Evolutionary conservation across 2,888 invertebrate genomes (phyloP).

Genomic region (Ptilodon capucinus): DNA sequence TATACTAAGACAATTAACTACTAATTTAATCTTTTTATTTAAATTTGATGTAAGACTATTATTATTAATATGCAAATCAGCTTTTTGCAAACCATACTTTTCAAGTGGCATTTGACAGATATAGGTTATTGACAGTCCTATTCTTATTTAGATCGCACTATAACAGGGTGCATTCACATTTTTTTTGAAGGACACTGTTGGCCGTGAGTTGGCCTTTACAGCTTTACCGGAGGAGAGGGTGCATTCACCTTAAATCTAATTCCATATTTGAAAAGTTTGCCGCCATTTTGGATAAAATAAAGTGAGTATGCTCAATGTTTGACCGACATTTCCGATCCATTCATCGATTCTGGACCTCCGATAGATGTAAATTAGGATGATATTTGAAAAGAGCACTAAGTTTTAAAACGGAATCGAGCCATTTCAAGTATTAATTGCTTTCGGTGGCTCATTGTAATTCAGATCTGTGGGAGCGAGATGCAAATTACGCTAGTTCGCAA

Average conservation of each 20-base stretch:
- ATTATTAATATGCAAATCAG: too few species aligned
- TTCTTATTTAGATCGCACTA: too few species aligned
- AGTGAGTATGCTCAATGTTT: not conserved
- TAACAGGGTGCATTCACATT: too few species aligned
- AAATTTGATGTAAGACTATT: too few species aligned
- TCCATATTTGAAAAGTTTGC: not conserved
- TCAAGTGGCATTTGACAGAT: too few species aligned
- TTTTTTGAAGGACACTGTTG: too few species aligned
- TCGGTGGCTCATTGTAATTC: conserved; percentile 79
- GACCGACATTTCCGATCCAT: conserved; percentile 14
- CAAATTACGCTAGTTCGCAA: conserved; percentile 76
- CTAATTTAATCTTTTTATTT: too few species aligned
- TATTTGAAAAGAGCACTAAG: conserved; percentile 78
- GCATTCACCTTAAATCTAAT: not conserved
- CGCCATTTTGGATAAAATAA: not conserved
- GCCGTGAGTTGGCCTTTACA: too few species aligned
- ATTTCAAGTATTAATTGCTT: conserved; percentile 81
- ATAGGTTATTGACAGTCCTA: too few species aligned
- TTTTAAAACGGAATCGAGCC: conserved; percentile 74
- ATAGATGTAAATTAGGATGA: conserved; percentile 66
- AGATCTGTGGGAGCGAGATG: conserved; percentile 74
- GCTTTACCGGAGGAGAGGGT: too few species aligned
- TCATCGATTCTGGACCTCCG: conserved; percentile 43
- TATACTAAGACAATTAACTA: too few species aligned
- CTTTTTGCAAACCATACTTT: too few species aligned